Conservation (phyloP, 2,888 invertebrate genomes). For the Ptilodon capucinus region DNA sequence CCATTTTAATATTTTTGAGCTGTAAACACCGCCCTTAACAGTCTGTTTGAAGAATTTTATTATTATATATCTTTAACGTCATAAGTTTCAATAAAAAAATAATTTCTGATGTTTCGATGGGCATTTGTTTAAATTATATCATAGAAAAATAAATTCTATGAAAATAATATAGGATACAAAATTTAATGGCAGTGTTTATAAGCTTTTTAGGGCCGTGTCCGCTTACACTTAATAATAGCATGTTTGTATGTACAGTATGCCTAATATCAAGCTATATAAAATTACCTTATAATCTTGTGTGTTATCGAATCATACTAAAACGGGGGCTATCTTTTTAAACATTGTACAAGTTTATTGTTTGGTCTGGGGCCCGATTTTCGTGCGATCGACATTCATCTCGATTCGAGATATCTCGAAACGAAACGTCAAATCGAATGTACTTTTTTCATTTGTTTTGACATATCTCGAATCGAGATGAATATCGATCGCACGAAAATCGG, state of each 20-base stretch:
- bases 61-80: background rate
- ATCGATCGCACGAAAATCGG: too few species aligned
- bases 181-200: constrained; percentile 40
- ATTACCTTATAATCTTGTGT: background rate
- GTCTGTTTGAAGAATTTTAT: background rate
- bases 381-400: too few species aligned
- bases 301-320: background rate
- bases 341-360: too few species aligned
- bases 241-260: constrained; percentile 27
- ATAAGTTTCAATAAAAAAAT: too few species aligned
- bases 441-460: too few species aligned
- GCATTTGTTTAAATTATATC: background rate
- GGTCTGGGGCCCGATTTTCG: too few species aligned
- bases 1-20: constrained; percentile 43
- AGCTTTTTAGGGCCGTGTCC: constrained; percentile 38
- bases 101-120: background rate
- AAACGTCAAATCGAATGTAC: too few species aligned
- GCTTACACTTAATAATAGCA: constrained; percentile 58
- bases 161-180: background rate
- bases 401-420: too few species aligned
- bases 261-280: constrained; percentile 4
- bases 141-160: background rate
- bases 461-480: too few species aligned
- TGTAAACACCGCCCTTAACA: constrained; percentile 40
- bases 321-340: too few species aligned